Conservation (phyloP, 2,888 invertebrate species). For the Lycocerus yunnanus region DNA sequence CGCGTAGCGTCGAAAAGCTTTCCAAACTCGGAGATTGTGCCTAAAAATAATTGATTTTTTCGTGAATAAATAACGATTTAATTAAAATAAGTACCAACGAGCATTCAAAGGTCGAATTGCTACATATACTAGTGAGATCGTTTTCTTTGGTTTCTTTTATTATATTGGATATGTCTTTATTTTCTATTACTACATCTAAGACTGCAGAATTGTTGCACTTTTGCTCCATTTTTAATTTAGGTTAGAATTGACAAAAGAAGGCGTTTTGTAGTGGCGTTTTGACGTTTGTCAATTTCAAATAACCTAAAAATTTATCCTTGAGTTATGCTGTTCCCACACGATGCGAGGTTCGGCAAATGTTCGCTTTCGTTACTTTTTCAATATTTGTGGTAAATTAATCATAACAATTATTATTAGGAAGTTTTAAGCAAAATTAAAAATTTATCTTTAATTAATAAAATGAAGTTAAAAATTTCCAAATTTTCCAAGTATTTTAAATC, state of each 20-base stretch:
- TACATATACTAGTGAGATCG: constrained; percentile 49
- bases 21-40: constrained; percentile 64
- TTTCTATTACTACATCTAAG: constrained; percentile 55
- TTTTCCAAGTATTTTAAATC: too few species aligned
- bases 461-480: too few species aligned
- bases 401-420: too few species aligned
- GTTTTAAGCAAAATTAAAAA: too few species aligned
- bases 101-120: constrained; percentile 49
- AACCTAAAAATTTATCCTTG: background rate
- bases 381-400: too few species aligned
- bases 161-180: constrained; percentile 50
- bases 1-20: constrained; percentile 64
- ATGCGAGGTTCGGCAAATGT: too few species aligned
- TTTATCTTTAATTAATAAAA: too few species aligned
- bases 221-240: constrained; percentile 19
- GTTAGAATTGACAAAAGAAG: background rate
- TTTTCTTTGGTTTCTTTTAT: constrained; percentile 49
- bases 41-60: constrained; percentile 44
- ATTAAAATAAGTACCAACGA: constrained; percentile 44
- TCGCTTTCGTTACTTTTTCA: too few species aligned
- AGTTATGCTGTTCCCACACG: too few species aligned
- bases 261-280: too few species aligned
- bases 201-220: constrained; percentile 51
- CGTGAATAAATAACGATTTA: background rate
- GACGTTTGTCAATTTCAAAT: background rate